Percentiles rank a stretch among this genome's conserved stretches.
Conservation (phyloP, 1,140 invertebrate genomes). For the Drosophila tristis region DNA sequence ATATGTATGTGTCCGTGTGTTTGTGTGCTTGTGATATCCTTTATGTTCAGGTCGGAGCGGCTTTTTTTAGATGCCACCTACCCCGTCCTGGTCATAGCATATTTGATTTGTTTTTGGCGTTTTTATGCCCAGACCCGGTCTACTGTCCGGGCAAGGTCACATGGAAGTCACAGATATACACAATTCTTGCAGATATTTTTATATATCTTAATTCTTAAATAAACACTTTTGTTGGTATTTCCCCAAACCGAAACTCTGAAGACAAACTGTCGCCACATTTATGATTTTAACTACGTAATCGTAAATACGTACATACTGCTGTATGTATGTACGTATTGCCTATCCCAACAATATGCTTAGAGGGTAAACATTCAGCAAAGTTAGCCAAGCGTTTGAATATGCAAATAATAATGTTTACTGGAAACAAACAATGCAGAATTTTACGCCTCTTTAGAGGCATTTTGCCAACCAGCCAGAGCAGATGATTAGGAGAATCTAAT, state of each 20-base stretch:
- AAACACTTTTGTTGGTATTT: conserved; percentile 5
- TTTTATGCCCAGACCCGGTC: conserved; percentile 20
- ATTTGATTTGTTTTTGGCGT: conserved; percentile 50
- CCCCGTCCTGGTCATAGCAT: conserved; percentile 14
- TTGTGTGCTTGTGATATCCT: conserved; percentile 54
- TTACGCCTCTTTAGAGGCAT: neutral
- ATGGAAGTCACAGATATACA: conserved; percentile 70
- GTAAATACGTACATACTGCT: no score
- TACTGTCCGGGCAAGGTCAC: conserved; percentile 57
- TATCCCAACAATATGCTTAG: no score
- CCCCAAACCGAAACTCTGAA: conserved; percentile 15
- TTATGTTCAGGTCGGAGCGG: conserved; percentile 41
- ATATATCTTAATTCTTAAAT: conserved; percentile 2
- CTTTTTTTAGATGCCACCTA: conserved; percentile 57
- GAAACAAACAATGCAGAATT: conserved; percentile 20
- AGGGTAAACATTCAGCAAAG: neutral
- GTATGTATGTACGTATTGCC: no score
- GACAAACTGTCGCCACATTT: conserved; percentile 25
- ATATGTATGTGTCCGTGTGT: neutral
- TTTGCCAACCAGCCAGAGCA: neutral
- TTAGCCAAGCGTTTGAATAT: conserved; percentile 24
- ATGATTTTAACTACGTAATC: conserved; percentile 2
- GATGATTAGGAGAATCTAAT: neutral
- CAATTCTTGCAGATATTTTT: conserved; percentile 31
- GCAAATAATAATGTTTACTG: conserved; percentile 42